phyloP scores from a whole-genome alignment of 2,113 vertebrate species.

The Cariama cristata region DNA sequence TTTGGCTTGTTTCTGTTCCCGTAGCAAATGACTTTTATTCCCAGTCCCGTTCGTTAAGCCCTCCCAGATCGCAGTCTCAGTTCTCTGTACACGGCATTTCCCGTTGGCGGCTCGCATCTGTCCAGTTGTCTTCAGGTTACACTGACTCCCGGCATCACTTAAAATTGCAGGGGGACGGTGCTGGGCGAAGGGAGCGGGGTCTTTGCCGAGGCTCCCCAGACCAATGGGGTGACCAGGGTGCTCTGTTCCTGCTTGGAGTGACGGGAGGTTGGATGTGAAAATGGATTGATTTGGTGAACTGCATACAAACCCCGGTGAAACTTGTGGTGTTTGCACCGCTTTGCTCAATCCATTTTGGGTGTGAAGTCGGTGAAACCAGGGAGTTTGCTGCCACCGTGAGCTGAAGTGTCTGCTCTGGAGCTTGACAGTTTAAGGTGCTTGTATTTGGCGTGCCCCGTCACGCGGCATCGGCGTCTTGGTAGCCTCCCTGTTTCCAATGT shows the following conservation, averaged over 20 bases:
- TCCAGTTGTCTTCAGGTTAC: background rate
- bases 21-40: background rate
- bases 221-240: no score
- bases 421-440: background rate
- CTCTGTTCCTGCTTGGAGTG: background rate
- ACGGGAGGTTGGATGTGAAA: background rate
- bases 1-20: background rate
- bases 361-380: background rate
- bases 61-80: background rate
- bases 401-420: background rate
- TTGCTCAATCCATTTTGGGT: background rate
- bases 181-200: background rate
- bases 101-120: rapidly evolving
- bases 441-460: background rate
- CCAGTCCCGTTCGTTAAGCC: background rate
- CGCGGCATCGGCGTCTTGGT: rapidly evolving
- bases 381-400: background rate
- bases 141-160: background rate
- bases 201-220: background rate
- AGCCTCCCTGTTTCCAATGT: background rate
- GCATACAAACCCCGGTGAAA: background rate
- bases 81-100: background rate
- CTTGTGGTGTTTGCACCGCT: background rate
- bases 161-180: rapidly evolving
- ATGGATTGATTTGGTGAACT: background rate